Evolutionary conservation across 2,888 invertebrate genomes (phyloP), one percentile per base, ranked within the genome.

Genomic region (Drosophila nr. medialis): DNA sequence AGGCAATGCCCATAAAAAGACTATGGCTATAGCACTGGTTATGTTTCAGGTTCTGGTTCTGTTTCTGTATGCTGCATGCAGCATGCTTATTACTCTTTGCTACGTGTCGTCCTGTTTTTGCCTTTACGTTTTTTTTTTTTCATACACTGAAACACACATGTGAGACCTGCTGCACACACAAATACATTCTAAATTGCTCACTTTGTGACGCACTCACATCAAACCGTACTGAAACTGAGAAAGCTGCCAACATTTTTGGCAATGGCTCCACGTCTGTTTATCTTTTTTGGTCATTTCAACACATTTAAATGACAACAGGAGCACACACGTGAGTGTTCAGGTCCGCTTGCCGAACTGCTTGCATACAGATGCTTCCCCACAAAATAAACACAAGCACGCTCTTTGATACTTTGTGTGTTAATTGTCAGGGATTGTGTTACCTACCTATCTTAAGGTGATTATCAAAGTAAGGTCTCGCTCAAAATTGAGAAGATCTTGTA

Each of bases 1-100:
- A 61, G 71, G 76, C 74, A 64, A 55, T 79, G 68, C 58, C 76
- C 81, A 75, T 68, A 71, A 69, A 83, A 75, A 66, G 71, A 62
- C 49, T 64, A 64, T 18, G 60, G 53, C 78, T 66, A 30, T 55
- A 54, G 49, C n/a, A 53, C 45, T 40, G 64, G 62, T 36, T 49
- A 63, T 54, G 61, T 53, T 62, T 72, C 58, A 63, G 71, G 29
- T 29, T 24, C 65, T 51, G 51, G 64, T 38, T 49, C 55, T 56
- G 63, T 56, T 61, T 74, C 68, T 80, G 77, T 86, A 72, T 86
- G 85, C 88, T 84, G 84, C 83, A 75, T 88, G 88, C 88, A 83
- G 84, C 83, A 89, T 86, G 89, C 86, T 89, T 86, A 86, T 86
- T 86, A 86, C 87, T 81, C 77, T 86, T 81, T 84, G 86, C 83